Base-by-base conservation (phyloP, 2,888 invertebrate genomes). In the Notodonta ziczac region DNA sequence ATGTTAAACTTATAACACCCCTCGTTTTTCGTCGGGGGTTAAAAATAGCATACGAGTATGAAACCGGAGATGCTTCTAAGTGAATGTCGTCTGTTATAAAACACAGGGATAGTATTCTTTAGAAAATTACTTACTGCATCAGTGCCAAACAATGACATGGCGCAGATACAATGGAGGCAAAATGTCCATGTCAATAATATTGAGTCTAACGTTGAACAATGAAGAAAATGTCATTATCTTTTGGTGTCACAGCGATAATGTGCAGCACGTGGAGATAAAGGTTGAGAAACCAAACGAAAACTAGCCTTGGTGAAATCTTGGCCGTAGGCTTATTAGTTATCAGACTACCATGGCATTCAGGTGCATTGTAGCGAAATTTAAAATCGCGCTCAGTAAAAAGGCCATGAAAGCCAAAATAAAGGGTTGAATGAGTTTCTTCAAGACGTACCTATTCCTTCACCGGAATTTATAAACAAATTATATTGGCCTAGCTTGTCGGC, bases 201-300 rank as follows among this genome's bases (percentile, higher is more conserved):
- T 46, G 6, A 46, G 24, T 12, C 48, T 59, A 42, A 59, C 32
- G 16, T 0, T 24, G 55, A 59, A 50, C 40, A 24, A 59, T 50
- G 46, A 48, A 60, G 50, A 58, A 5, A 57, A 58, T 51, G 42
- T 32, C 14, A n/a, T 53, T 64, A 56, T 68, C 16, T 68, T 63
- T 65, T 58, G 46, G 55, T 69, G 57, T 65, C 59, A 59, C 13
- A 42, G 40, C 44, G 62, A 60, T 69, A 59, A 58, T 53, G n/a
- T 32, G 12, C 42, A 54, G 62, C 56, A 44, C 54, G 56, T 60
- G 54, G 48, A 67, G 52, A 55, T 55, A 60, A 61, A 61, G 44
- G 42, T 55, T 32, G 8, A n/a, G 46, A 53, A 51, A 56, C 7
- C 16, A 32, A 51, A 40, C 10, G 51, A 4, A 16, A 24, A 46